Evolutionary conservation across 1,140 invertebrate genomes (phyloP), one percentile per base, ranked within the genome.

Genomic region (Diachasmimorpha longicaudata): DNA sequence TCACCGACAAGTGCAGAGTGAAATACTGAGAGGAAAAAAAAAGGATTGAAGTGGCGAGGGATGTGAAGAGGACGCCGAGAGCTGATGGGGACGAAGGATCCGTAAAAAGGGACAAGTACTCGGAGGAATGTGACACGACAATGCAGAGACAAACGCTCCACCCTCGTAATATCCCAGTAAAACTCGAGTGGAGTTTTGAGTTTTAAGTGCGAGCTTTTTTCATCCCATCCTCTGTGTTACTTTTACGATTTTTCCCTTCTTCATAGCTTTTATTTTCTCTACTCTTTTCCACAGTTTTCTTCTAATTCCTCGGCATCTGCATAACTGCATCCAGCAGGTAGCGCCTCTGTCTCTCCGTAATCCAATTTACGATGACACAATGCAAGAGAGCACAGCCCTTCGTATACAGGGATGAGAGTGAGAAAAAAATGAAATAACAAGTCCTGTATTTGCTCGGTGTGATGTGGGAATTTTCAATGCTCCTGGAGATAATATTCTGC

Each of bases 191-290:
- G 25, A 58, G 70, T 72, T 21, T 36, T 25, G 48, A 68, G 36
- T 68, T 52, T 72, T 58, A 72, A 72, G 70, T 72, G 70, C 52
- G 36, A 52, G 21, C 31, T 63, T 72, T 63, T 63, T 46, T 71
- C 44, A 44, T 48, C 39, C 16, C 68, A 23, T 71, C n/a, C 23
- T 55, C 46, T 72, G 25, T 55, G 46, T 72, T 72, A n/a, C 46
- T 72, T 52, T 36, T 37, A 36, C 23, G 9, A 21, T 42, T 46
- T 42, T 46, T 70, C 44, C 21, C 46, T 55, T 55, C 44, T 72
- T 36, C 44, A 16, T 4, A 6, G 3, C n/a, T 8, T 52, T 46
- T 72, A n/a, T 55, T 36, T 72, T 31, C 31, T 71, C 44, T 4
- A 48, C 23, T 21, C n/a, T 71, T 16, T 55, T 71, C 19, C 23